Percentiles rank a stretch among this genome's conserved stretches.
Evolutionary conservation across 2,888 invertebrate species (phyloP).

Genomic region (Cremastinae sp.): DNA sequence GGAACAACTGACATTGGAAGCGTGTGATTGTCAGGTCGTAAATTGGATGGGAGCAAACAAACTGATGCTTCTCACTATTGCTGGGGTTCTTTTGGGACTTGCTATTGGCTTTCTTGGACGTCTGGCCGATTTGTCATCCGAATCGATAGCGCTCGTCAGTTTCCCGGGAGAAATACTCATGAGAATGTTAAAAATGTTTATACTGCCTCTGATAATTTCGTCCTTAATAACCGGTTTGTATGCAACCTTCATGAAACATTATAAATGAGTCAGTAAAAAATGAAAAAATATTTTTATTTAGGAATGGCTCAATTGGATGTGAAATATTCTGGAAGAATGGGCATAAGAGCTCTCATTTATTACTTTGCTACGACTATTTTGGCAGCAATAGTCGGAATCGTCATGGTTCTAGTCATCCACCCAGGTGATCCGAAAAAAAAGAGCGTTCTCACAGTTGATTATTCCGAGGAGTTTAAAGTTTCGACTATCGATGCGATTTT

Average conservation of each 20-base stretch:
- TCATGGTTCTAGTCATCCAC: slow-evolving; percentile 84
- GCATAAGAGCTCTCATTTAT: slow-evolving; percentile 84
- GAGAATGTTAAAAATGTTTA: slow-evolving; percentile 86
- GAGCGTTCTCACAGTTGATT: slow-evolving; percentile 68
- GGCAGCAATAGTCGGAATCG: slow-evolving; percentile 85
- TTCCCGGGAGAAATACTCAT: slow-evolving; percentile 87
- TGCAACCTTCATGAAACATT: background rate
- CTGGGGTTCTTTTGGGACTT: slow-evolving; percentile 83
- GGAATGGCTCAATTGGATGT: slow-evolving; percentile 86
- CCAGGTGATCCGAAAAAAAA: slow-evolving; percentile 83
- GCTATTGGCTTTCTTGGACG: slow-evolving; percentile 83
- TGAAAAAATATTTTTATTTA: slow-evolving; percentile 64
- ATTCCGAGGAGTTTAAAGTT: slow-evolving; percentile 75
- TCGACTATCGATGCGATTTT: slow-evolving; percentile 83
- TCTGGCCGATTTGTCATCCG: slow-evolving; percentile 79
- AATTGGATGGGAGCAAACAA: slow-evolving; percentile 82
- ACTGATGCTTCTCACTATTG: slow-evolving; percentile 83
- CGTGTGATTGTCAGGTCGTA: slow-evolving; percentile 68
- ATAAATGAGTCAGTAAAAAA: background rate
- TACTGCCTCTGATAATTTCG: slow-evolving; percentile 85
- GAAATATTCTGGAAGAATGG: slow-evolving; percentile 85
- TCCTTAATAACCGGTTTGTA: slow-evolving; percentile 84
- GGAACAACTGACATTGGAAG: background rate
- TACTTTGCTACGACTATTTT: slow-evolving; percentile 85
- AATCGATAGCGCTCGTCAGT: slow-evolving; percentile 83